phyloP scores from a whole-genome alignment of 2,797 vertebrate genomes.

The Chelonia mydas region DNA sequence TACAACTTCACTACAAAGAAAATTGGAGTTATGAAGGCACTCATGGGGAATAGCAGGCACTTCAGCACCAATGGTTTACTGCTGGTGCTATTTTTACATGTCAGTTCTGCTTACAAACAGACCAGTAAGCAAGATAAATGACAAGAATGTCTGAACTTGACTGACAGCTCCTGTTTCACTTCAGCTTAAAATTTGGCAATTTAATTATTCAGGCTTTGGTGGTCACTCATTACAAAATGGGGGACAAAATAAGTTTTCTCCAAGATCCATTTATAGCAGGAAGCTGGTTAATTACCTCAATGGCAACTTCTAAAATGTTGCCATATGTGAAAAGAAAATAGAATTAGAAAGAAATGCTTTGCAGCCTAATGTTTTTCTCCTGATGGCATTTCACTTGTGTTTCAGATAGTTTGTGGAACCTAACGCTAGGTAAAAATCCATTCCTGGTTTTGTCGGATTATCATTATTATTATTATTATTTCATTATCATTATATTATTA shows the following conservation, averaged over 20 bases:
- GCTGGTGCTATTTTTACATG: slow-evolving; percentile 63
- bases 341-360: not conserved
- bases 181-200: slow-evolving; percentile 48
- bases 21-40: slow-evolving; percentile 54
- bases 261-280: not conserved
- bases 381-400: not conserved
- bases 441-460: rapidly evolving
- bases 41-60: slow-evolving; percentile 62
- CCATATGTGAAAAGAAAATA: not conserved
- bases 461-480: rapidly evolving
- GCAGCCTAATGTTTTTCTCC: rapidly evolving
- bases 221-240: not conserved
- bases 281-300: not conserved
- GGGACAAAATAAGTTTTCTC: not conserved
- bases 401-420: not conserved
- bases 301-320: not conserved
- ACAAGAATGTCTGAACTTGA: slow-evolving; percentile 23
- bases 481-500: not conserved
- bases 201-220: slow-evolving; percentile 38
- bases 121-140: slow-evolving; percentile 56
- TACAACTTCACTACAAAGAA: slow-evolving; percentile 73
- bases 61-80: slow-evolving; percentile 64
- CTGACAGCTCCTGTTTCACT: slow-evolving; percentile 19
- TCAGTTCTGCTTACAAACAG: slow-evolving; percentile 61
- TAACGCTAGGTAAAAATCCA: not conserved